Evolutionary conservation across 2,797 vertebrate species (phyloP).

Genomic region (Parauchenoglanis ngamensis): DNA sequence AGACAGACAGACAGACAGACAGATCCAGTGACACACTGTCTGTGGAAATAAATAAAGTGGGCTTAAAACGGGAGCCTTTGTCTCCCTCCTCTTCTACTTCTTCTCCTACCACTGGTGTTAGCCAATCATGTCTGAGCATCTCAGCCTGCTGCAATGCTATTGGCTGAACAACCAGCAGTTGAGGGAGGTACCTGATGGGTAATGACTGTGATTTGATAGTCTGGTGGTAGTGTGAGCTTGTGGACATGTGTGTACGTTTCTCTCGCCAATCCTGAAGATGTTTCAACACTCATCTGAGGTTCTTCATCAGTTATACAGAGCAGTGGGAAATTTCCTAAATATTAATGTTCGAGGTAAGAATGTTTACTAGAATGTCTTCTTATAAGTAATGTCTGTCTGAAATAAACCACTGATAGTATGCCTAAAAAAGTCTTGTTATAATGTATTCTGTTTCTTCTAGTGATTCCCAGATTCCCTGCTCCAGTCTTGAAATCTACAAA

Average conservation of each 20-base stretch:
- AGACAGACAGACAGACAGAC: constrained; percentile 1
- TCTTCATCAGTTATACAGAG: constrained; percentile 4
- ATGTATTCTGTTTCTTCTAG: neutral
- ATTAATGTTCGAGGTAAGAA: neutral
- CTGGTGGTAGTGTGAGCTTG: neutral
- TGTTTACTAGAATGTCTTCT: neutral
- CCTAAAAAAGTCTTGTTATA: neutral
- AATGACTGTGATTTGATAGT: neutral
- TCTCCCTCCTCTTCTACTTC: constrained; percentile 21
- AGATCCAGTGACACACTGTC: constrained; percentile 6
- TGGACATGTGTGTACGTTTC: neutral
- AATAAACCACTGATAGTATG: neutral
- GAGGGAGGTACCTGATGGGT: neutral
- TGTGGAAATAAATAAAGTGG: constrained; percentile 68
- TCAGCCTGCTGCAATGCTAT: constrained; percentile 63
- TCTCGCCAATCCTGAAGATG: neutral
- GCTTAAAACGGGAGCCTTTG: constrained; percentile 56
- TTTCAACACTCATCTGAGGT: constrained; percentile 11
- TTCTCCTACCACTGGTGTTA: constrained; percentile 39
- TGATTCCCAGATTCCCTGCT: neutral
- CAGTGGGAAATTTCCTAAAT: neutral
- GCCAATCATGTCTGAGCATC: constrained; percentile 58
- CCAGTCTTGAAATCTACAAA: neutral
- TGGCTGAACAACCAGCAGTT: constrained; percentile 38
- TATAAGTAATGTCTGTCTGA: neutral